Percentiles rank a stretch among this genome's conserved stretches.
Conservation (phyloP, 1,140 invertebrate species). For the Diorhabda elongata region DNA sequence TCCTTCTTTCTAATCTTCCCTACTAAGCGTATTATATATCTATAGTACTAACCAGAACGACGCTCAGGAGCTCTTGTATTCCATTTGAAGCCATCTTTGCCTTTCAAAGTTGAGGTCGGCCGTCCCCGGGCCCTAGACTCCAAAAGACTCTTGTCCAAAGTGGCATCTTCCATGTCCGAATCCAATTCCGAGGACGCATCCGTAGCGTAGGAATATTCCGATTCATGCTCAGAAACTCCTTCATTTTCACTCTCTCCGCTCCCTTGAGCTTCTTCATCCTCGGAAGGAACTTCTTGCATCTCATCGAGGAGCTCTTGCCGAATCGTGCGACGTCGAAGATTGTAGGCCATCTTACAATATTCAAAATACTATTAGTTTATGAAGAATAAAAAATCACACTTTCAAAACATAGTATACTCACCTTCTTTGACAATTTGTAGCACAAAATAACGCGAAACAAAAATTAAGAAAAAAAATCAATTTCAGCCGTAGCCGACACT, state of each 20-base stretch:
- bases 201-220: conserved; percentile 1
- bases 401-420: conserved; percentile 4
- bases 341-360: conserved; percentile 5
- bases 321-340: conserved; percentile 4
- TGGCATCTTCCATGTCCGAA: conserved; percentile 3
- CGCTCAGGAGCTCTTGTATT: conserved; percentile 3
- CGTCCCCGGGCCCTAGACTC: not conserved
- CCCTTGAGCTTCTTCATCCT: conserved; percentile 4
- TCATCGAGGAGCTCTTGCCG: conserved; percentile 4
- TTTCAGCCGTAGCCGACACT: too few relatives aligned
- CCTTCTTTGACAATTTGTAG: conserved; percentile 4
- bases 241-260: conserved; percentile 4
- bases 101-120: conserved; percentile 1
- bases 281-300: conserved; percentile 4
- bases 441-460: not conserved
- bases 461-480: too few relatives aligned
- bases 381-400: conserved; percentile 1
- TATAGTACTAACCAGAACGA: conserved; percentile 5
- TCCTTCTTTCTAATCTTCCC: not conserved
- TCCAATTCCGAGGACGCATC: conserved; percentile 4
- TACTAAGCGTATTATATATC: conserved; percentile 4
- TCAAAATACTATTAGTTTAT: conserved; percentile 5
- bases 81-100: conserved; percentile 4
- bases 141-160: conserved; percentile 1
- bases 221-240: conserved; percentile 4